Conservation (phyloP, 2,113 vertebrate species). For the Calypte anna region DNA sequence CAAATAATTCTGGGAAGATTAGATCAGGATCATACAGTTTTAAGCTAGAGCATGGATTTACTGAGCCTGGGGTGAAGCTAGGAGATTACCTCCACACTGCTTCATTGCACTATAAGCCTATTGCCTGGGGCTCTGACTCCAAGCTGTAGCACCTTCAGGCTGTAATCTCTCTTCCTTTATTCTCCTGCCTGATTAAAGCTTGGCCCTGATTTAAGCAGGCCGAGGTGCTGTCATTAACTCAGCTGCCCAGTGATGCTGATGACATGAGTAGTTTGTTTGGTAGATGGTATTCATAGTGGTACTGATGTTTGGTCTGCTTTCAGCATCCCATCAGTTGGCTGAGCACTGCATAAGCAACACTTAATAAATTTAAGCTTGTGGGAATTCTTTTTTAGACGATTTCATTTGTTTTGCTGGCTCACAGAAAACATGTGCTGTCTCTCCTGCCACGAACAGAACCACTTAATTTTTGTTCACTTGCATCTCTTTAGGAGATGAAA, state of each 20-base stretch:
- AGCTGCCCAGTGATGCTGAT: neutral
- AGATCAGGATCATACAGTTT: neutral
- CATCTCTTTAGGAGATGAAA: neutral
- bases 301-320: neutral
- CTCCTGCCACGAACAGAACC: neutral
- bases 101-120: neutral
- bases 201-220: neutral
- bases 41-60: neutral
- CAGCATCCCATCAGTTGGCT: constrained; percentile 21
- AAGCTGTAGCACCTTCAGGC: neutral
- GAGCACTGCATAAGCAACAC: neutral
- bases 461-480: neutral
- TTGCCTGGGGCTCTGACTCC: neutral
- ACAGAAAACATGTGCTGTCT: neutral
- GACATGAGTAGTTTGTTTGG: constrained; percentile 2
- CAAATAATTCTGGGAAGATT: neutral
- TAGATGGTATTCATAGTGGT: neutral
- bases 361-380: constrained; percentile 4
- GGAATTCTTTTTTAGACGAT: neutral
- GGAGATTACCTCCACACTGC: neutral
- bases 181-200: neutral
- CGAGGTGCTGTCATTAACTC: neutral
- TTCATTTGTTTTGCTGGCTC: neutral
- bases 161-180: neutral
- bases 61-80: neutral